phyloP scores from a whole-genome alignment of 2,888 invertebrate genomes.

The Perizoma affinitatum region DNA sequence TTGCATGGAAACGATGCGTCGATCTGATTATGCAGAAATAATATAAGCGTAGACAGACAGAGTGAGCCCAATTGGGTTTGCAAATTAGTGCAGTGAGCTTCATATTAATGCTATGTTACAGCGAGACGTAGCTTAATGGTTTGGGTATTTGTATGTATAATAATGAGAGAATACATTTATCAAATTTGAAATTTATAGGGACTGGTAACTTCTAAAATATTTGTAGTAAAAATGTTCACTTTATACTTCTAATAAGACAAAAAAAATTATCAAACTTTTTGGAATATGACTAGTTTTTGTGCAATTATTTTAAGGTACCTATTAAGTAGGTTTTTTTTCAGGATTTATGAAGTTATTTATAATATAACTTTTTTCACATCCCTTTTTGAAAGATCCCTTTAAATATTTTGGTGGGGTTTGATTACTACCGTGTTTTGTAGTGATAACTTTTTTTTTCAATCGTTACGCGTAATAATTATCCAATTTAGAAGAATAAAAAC shows the following conservation, averaged over 20 bases:
- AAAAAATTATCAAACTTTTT: no score
- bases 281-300: background rate
- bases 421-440: no score
- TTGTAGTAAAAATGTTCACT: no score
- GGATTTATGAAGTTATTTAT: no score
- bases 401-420: no score
- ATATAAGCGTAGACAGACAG: constrained; percentile 38
- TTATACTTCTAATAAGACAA: no score
- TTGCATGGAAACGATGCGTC: constrained; percentile 69
- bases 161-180: constrained; percentile 20
- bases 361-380: no score
- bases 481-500: background rate
- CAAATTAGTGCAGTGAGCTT: constrained; percentile 51
- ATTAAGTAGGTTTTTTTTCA: no score
- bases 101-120: constrained; percentile 53
- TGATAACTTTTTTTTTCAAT: background rate
- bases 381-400: no score
- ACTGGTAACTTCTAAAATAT: no score
- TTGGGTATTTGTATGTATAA: constrained; percentile 16
- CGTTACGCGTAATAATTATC: background rate
- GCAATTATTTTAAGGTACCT: no score
- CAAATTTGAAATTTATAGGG: constrained; percentile 8
- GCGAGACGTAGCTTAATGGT: constrained; percentile 22
- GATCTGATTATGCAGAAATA: constrained; percentile 75
- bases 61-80: constrained; percentile 57